Evolutionary conservation across 2,797 vertebrate genomes (phyloP).

Genomic region (Silurus lanzhouensis): DNA sequence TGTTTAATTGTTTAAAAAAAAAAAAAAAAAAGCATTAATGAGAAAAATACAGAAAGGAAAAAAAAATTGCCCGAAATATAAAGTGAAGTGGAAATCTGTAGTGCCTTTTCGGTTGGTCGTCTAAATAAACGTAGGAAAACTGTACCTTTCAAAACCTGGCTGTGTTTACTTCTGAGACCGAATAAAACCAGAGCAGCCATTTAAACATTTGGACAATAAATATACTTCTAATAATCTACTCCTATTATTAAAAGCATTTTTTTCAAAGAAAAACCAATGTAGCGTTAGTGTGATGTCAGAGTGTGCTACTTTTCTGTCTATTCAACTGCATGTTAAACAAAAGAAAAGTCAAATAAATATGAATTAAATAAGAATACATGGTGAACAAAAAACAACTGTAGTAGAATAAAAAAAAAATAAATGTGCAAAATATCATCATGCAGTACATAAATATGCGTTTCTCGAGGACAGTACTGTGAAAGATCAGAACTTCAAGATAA

Average conservation of each 20-base stretch:
- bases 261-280: background rate
- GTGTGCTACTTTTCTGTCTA: background rate
- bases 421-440: slow-evolving; percentile 41
- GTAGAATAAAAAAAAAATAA: slow-evolving; percentile 30
- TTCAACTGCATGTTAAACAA: background rate
- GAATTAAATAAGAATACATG: background rate
- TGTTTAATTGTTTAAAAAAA: background rate
- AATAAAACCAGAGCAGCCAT: background rate
- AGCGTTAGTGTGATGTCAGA: background rate
- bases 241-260: background rate
- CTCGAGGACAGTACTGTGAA: background rate
- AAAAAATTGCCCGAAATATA: background rate
- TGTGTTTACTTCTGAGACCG: background rate
- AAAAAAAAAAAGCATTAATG: background rate
- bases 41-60: background rate
- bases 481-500: background rate
- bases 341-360: slow-evolving; percentile 15
- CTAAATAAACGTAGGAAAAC: background rate
- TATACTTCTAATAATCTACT: background rate
- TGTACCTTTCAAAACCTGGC: slow-evolving; percentile 34
- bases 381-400: background rate
- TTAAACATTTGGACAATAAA: slow-evolving; percentile 1
- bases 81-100: no score
- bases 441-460: background rate
- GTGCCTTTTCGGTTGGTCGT: background rate